Evolutionary conservation across 92 coral and sea anemone species (phyloP).

Genomic region (Phymanthus crucifer): DNA sequence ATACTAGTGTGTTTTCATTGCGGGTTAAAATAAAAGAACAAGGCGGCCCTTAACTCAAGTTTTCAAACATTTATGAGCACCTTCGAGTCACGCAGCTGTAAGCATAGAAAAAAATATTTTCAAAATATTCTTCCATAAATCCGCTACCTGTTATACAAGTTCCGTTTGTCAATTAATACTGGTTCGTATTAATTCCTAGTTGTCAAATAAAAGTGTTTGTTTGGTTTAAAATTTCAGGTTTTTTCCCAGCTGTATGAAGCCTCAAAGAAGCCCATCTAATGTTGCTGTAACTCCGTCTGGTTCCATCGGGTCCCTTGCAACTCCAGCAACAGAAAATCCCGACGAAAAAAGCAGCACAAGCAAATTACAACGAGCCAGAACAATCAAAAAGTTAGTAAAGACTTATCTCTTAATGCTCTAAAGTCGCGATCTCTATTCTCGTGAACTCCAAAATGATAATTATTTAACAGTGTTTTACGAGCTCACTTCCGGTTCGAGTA

Average conservation of each 20-base stretch:
- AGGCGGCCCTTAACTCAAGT: neutral
- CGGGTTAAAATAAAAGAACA: neutral
- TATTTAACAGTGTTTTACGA: neutral
- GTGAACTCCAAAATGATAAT: slow-evolving; percentile 19
- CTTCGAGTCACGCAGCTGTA: neutral
- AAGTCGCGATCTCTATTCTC: neutral
- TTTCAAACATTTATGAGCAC: slow-evolving; percentile 7
- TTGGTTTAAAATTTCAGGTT: slow-evolving; percentile 19
- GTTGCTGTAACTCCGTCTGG: slow-evolving; percentile 39
- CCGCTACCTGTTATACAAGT: neutral
- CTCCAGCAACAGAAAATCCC: slow-evolving; percentile 22
- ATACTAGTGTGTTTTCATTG: slow-evolving; percentile 6
- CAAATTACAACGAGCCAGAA: slow-evolving; percentile 61
- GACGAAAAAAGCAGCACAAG: slow-evolving; percentile 20
- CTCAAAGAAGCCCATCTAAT: slow-evolving; percentile 16
- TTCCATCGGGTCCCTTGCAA: slow-evolving; percentile 31
- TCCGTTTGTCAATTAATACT: neutral
- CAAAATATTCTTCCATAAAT: neutral
- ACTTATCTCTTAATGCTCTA: slow-evolving; percentile 7
- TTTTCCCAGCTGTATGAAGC: slow-evolving; percentile 31
- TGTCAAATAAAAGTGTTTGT: neutral
- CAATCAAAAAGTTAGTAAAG: slow-evolving; percentile 65
- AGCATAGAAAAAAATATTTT: neutral
- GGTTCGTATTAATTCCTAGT: neutral
- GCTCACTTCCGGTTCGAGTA: slow-evolving; percentile 30